These are phyloP conservation scores for Therioaphis trifolii DNA, from an alignment of 2,888 invertebrate genomes.

Conservation along the genomic window DNA sequence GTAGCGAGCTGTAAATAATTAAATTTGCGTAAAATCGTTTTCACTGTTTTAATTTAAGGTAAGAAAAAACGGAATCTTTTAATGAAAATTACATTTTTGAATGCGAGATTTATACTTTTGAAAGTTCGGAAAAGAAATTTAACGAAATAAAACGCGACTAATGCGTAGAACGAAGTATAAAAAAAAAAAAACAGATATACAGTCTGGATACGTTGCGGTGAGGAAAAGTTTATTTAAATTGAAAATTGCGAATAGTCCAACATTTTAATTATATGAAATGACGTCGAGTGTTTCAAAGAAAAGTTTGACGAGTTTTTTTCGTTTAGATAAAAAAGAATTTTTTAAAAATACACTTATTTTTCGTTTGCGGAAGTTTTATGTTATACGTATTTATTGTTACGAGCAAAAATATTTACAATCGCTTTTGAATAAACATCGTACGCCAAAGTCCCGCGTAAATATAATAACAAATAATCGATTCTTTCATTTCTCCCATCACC, in stretches of 20 bases:
- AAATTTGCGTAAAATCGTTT: neutral
- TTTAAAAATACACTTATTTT: neutral
- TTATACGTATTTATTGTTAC: too few relatives aligned
- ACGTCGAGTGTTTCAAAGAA: neutral
- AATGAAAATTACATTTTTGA: constrained; percentile 6
- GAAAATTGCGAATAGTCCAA: neutral
- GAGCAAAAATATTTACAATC: neutral
- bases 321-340: too few relatives aligned
- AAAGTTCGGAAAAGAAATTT: constrained; percentile 13
- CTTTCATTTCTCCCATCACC: neutral
- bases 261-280: constrained; percentile 16
- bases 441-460: neutral
- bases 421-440: neutral
- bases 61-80: neutral
- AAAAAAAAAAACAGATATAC: neutral
- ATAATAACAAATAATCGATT: neutral
- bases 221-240: constrained; percentile 21
- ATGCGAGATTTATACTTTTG: neutral
- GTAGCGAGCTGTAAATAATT: too few relatives aligned
- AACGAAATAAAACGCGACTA: constrained; percentile 15
- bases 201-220: neutral
- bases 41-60: neutral
- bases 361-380: neutral
- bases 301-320: neutral
- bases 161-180: too few relatives aligned